Conservation (phyloP, 2,797 vertebrate genomes). For the Poeciliopsis presidionis region DNA sequence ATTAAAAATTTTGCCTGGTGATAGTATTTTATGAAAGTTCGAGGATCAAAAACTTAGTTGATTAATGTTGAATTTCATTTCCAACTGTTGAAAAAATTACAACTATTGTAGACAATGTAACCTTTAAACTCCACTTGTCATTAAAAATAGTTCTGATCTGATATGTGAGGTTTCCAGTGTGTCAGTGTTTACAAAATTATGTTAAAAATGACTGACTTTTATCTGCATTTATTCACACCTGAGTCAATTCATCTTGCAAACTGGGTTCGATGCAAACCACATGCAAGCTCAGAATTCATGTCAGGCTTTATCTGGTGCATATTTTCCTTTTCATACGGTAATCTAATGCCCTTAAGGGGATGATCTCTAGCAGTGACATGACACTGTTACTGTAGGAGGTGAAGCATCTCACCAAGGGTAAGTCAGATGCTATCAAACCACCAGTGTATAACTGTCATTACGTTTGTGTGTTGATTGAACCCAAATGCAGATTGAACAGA, state of each 20-base stretch:
- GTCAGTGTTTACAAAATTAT: background rate
- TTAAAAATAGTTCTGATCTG: background rate
- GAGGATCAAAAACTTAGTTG: background rate
- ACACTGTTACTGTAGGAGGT: constrained; percentile 72
- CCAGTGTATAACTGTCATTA: constrained; percentile 14
- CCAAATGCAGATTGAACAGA: no score
- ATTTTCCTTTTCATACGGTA: constrained; percentile 38
- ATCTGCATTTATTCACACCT: background rate
- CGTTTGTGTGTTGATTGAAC: no score
- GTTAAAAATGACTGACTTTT: background rate
- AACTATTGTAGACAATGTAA: background rate
- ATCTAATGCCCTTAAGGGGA: constrained; percentile 58
- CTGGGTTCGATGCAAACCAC: background rate
- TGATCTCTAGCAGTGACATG: constrained; percentile 70
- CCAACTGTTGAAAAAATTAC: background rate
- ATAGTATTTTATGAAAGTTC: background rate
- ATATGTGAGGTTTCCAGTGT: background rate
- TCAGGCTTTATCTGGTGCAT: constrained; percentile 36
- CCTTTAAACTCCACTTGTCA: background rate
- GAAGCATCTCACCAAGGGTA: constrained; percentile 75
- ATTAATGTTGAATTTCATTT: background rate
- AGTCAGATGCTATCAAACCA: constrained; percentile 76
- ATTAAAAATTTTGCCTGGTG: background rate
- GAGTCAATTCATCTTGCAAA: background rate
- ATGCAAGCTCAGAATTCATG: constrained; percentile 33